Percentiles rank a stretch among this genome's conserved stretches.
These are phyloP conservation scores for Lithosia quadra DNA, from an alignment of 2,888 invertebrate genomes.

Conservation along the genomic window DNA sequence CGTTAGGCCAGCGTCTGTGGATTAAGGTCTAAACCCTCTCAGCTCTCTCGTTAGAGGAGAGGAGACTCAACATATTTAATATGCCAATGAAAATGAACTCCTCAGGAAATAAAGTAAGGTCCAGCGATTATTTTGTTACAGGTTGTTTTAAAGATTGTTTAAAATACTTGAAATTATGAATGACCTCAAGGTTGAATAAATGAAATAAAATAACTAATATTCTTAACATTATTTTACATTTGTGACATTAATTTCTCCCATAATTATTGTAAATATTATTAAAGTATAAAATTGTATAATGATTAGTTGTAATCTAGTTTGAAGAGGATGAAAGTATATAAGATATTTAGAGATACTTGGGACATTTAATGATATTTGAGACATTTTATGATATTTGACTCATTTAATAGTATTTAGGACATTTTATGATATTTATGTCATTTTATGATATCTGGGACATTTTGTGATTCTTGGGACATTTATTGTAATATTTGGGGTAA, in stretches of 20 bases:
- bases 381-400: not conserved
- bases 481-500: too few species aligned
- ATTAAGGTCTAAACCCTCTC: too few species aligned
- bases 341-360: not conserved
- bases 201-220: not conserved
- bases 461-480: not conserved
- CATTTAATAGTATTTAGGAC: not conserved
- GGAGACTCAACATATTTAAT: too few species aligned
- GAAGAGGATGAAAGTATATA: not conserved
- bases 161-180: not conserved
- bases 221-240: not conserved
- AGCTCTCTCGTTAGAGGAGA: too few species aligned
- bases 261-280: constrained; percentile 8
- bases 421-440: not conserved
- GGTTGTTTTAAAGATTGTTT: not conserved
- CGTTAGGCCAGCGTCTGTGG: too few species aligned
- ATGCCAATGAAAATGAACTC: not conserved
- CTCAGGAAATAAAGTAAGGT: not conserved
- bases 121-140: not conserved
- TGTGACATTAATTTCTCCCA: not conserved
- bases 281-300: constrained; percentile 5
- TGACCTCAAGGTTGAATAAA: not conserved
- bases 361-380: not conserved
- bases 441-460: not conserved
- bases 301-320: constrained; percentile 2